Evolutionary conservation across 2,888 invertebrate species (phyloP), one percentile per base, ranked within the genome.

Genomic region (Gryllus longicercus): DNA sequence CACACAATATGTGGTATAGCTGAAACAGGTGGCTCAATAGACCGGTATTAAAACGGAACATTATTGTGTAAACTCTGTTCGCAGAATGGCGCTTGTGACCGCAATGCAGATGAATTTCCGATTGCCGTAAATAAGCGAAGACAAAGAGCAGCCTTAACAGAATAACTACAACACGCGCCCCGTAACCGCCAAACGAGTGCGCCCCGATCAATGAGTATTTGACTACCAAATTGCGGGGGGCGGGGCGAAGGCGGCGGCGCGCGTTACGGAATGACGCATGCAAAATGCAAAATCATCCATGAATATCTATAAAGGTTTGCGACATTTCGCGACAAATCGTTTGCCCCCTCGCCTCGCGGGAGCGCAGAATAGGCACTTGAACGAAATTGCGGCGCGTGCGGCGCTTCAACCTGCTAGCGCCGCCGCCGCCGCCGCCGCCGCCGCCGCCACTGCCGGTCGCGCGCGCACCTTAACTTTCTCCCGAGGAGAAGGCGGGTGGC

Each of bases 281-380:
- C n/a, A 63, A 63, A 63, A 63, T 63, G 63, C 63, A 63, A 63
- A 63, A 63, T 63, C 63, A 63, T 63, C 63, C 63, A 63, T 63
- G 63, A 63, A 63, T 63, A 63, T 63, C 63, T 18, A 63, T 63
- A 63, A 63, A 63, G 63, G 63, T 14, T 63, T 63, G 14, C 63
- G n/a, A 63, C 14, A 63, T 63, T 63, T 63, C n/a, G 63, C n/a
- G n/a, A 63, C 63, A 63, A 63, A 63, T 63, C 14, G n/a, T 38
- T 38, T 63, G 63, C 16, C 63, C 14, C 63, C 63, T 63, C 16
- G 14, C 63, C 16, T 63, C 63, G 63, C 16, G 16, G 63, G 38
- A 38, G 38, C 38, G n/a, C 63, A 63, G 63, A 63, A 63, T 63
- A 63, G 63, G 63, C n/a, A 63, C 16, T 63, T 63, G n/a, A n/a